Conservation (phyloP, 2,888 invertebrate genomes). For the Pseudeuparius sepicola region DNA sequence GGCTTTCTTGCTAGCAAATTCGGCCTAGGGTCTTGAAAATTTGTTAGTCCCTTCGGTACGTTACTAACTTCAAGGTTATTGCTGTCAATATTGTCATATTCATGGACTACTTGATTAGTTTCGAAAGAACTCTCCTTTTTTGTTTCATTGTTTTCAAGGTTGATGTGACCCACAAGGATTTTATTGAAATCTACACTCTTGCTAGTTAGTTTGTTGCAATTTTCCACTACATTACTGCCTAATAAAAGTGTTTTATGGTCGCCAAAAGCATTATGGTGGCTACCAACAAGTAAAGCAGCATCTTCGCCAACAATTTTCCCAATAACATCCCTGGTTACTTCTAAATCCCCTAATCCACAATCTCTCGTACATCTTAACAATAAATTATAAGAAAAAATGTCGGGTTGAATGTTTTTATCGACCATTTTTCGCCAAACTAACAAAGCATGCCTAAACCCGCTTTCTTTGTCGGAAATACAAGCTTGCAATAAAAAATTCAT, state of each 20-base stretch:
- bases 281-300: too few relatives aligned
- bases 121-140: not conserved
- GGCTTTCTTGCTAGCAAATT: constrained; percentile 55
- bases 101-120: not conserved
- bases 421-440: constrained; percentile 81
- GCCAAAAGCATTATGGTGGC: too few relatives aligned
- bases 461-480: constrained; percentile 66
- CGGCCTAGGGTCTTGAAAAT: constrained; percentile 41
- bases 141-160: too few relatives aligned
- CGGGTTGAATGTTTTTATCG: constrained; percentile 53
- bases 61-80: constrained; percentile 1
- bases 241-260: not conserved
- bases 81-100: not conserved
- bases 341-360: constrained; percentile 63
- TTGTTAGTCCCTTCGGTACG: too few relatives aligned
- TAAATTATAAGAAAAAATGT: constrained; percentile 67
- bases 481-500: constrained; percentile 75
- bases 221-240: not conserved
- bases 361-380: constrained; percentile 71
- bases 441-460: constrained; percentile 74
- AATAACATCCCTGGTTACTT: constrained; percentile 44
- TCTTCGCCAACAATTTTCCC: constrained; percentile 19
- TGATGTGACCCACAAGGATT: not conserved
- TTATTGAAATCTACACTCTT: not conserved
- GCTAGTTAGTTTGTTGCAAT: not conserved